A percentile compares a stretch with the other conserved stretches of the same genome.
These are phyloP conservation scores for Sinocyclocheilus maitianheensis DNA, from an alignment of 2,113 vertebrate species.

Conservation along the genomic window DNA sequence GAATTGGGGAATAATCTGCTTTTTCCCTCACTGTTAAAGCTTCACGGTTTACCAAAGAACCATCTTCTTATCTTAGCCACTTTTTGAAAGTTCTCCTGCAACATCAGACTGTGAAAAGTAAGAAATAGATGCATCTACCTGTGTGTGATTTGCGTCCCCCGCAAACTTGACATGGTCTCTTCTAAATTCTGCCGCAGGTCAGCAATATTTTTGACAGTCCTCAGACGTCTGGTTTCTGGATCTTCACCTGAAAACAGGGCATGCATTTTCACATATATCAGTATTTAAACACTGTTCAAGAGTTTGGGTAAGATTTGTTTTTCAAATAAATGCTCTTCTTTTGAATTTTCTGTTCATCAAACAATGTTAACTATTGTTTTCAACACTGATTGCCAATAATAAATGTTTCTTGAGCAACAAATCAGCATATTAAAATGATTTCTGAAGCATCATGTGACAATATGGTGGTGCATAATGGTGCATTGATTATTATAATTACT, in stretches of 20 bases:
- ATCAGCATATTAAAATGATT: too few relatives aligned
- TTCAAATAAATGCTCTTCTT: not conserved
- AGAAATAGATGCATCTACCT: conserved; percentile 62
- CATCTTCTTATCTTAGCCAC: not conserved
- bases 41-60: not conserved
- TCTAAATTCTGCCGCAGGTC: conserved; percentile 95
- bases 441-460: too few relatives aligned
- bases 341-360: not conserved
- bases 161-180: conserved; percentile 94
- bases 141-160: conserved; percentile 94
- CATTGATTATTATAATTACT: not conserved
- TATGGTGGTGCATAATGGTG: too few relatives aligned
- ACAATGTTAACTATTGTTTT: not conserved
- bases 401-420: too few relatives aligned
- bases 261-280: not conserved
- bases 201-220: conserved; percentile 94
- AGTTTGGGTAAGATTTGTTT: not conserved
- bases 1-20: not conserved
- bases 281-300: not conserved
- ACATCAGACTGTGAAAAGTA: not conserved
- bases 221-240: conserved; percentile 85
- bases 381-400: not conserved
- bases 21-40: not conserved
- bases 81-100: not conserved
- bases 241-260: conserved; percentile 80